Evolutionary conservation across 64 coral and sea anemone species (phyloP), one percentile per base, ranked within the genome.

Genomic region (Montipora sp.): DNA sequence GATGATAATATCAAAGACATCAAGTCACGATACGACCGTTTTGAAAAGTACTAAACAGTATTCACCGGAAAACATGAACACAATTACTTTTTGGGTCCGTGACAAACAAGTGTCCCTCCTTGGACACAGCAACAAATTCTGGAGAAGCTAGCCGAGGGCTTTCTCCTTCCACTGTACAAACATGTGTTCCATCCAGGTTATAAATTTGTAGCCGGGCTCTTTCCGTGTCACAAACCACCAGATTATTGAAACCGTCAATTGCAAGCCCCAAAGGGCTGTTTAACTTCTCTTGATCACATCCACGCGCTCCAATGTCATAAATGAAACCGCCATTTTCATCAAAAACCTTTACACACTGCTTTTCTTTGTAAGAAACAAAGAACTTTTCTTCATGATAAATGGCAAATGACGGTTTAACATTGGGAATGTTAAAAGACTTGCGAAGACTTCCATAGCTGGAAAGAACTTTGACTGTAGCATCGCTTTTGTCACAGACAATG

Each of bases 221-320:
- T 2, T 92, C 55, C 24, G 14, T 83, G 51, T 92, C 90, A 13
- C 90, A 92, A 61, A 92, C 80, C 9, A 92, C 70, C 18, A 92
- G 27, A 53, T 76, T 84, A 24, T 84, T 75, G 10, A 48, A 63
- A 18, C 80, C 75, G 53, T 76, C 80, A 5, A 92, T 22, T 2
- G 7, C 90, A 10, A 92, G 72, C 0, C 90, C 90, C 45, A 55
- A 12, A 16, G 80, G 23, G 1, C n/a, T 61, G 44, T 45, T 60
- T 5, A 92, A 75, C 53, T 77, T 73, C 5, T 61, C 90, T 12
- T 48, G 48, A 43, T 77, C 59, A 8, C 5, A 48, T 10, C 72
- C 71, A 9, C 47, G 7, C 0, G 55, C 59, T n/a, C 90, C 90
- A 36, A 83, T 76, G 1, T 65, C 55, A 14, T 59, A 75, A 0